Conservation (phyloP, 2,113 vertebrate genomes). For the Gallinago paraguaiae region DNA sequence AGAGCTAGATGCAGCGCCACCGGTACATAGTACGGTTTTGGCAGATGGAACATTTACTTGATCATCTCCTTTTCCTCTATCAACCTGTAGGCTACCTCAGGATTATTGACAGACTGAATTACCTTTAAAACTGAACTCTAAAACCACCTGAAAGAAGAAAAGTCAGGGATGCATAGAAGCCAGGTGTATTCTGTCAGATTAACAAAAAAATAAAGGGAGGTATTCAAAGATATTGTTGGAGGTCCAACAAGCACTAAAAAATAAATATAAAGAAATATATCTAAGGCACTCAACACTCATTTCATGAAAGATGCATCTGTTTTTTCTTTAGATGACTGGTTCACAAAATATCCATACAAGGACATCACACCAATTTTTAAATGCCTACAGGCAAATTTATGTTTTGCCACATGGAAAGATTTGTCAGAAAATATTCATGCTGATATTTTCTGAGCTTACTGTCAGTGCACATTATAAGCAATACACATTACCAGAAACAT, state of each 20-base stretch:
- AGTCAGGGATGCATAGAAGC: neutral
- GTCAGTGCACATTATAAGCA: neutral
- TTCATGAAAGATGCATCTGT: neutral
- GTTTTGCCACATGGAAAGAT: conserved; percentile 30
- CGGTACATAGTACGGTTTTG: neutral
- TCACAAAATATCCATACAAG: conserved; percentile 2
- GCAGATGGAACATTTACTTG: neutral
- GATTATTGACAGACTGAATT: neutral
- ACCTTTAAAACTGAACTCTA: neutral
- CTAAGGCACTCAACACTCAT: neutral
- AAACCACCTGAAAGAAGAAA: neutral
- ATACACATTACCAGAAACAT: neutral
- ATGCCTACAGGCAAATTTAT: conserved; percentile 27
- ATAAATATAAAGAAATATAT: neutral
- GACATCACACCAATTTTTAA: conserved; percentile 17
- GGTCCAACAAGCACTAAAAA: neutral
- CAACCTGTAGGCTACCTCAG: neutral
- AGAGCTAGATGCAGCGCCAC: neutral
- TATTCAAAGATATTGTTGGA: neutral
- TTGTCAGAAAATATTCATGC: conserved; percentile 28
- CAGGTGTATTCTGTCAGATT: neutral
- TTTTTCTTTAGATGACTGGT: conserved; percentile 4
- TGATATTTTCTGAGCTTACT: conserved; percentile 6
- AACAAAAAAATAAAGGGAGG: neutral
- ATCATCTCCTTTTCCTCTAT: neutral